Percentiles rank a stretch among this genome's conserved stretches.
Conservation (phyloP, 2,113 vertebrate genomes). For the Cathartes aura region DNA sequence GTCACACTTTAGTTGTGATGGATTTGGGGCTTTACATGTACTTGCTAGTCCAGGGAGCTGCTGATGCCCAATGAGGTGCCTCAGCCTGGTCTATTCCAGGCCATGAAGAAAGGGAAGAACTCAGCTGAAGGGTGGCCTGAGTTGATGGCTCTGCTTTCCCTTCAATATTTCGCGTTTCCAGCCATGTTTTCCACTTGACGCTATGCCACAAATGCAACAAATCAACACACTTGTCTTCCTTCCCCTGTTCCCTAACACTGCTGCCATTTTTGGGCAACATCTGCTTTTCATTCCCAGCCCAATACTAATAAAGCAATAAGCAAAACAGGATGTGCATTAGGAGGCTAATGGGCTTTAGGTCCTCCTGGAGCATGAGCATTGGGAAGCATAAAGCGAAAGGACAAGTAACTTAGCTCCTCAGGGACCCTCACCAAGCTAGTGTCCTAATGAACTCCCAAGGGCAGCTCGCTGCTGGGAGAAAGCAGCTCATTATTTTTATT, state of each 20-base stretch:
- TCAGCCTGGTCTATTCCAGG: not conserved
- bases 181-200: not conserved
- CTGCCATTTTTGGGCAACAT: constrained; percentile 38
- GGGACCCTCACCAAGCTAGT: not conserved
- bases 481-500: constrained; percentile 37
- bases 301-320: constrained; percentile 31
- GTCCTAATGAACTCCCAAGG: not conserved
- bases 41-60: not conserved
- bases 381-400: not conserved
- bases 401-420: not conserved
- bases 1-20: not conserved
- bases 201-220: not conserved
- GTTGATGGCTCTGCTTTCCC: not conserved
- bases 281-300: not conserved
- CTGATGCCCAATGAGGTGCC: not conserved
- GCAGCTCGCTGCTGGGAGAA: not conserved
- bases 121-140: not conserved
- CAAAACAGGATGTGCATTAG: constrained; percentile 24
- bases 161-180: not conserved
- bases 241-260: not conserved
- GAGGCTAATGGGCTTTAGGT: constrained; percentile 1
- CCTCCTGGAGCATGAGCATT: not conserved
- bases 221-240: not conserved
- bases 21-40: not conserved
- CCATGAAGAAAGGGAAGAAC: not conserved